Conservation (phyloP, 2,113 vertebrate species). For the Microcebus griseorufus region DNA sequence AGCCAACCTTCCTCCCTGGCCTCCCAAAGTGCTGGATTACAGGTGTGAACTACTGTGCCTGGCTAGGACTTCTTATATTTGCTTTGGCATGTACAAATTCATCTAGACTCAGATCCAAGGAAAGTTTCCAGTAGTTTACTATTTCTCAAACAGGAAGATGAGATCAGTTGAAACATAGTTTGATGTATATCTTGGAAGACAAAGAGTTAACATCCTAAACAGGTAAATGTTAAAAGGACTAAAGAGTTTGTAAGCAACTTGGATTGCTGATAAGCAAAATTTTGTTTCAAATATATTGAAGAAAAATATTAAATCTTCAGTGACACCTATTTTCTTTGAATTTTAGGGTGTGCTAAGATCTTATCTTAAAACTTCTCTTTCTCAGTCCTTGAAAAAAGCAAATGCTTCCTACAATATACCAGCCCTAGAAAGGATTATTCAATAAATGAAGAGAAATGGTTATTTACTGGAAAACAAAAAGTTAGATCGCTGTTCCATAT, state of each 20-base stretch:
- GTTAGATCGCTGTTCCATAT: background rate
- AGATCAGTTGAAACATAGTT: background rate
- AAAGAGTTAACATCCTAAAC: constrained; percentile 43
- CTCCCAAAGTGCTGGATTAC: no score
- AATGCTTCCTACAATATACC: background rate
- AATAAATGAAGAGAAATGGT: constrained; percentile 33
- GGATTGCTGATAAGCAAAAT: constrained; percentile 30
- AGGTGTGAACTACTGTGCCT: no score
- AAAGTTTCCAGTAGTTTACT: background rate
- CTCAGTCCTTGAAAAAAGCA: background rate
- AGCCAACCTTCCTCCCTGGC: no score
- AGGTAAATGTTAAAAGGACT: background rate
- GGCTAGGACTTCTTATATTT: background rate
- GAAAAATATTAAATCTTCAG: constrained; percentile 63
- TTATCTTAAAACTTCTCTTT: constrained; percentile 46
- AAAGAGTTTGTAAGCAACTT: constrained; percentile 9
- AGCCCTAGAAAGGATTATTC: constrained; percentile 4
- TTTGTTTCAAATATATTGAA: constrained; percentile 41
- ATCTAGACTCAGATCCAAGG: background rate
- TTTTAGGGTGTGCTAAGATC: constrained; percentile 40
- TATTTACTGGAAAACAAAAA: constrained; percentile 12
- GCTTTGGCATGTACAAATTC: background rate
- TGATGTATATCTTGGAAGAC: background rate
- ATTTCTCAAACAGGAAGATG: background rate
- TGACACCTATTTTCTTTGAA: constrained; percentile 47